Percentiles rank a stretch among this genome's conserved stretches.
phyloP scores from a whole-genome alignment of 2,888 invertebrate genomes.

The Geotrupes spiniger region DNA sequence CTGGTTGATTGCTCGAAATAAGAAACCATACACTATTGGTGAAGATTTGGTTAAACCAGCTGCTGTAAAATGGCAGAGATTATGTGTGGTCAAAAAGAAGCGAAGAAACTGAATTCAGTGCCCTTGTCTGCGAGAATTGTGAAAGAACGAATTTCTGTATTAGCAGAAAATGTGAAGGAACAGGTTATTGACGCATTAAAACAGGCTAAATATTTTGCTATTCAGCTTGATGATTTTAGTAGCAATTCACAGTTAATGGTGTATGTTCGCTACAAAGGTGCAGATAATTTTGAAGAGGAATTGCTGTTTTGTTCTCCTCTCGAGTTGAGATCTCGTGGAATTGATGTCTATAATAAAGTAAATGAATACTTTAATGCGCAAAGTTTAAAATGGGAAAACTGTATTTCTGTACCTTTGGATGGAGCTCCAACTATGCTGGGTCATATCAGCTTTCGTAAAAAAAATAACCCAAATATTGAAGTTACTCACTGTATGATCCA shows the following conservation, averaged over 20 bases:
- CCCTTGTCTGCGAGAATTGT: conserved; percentile 26
- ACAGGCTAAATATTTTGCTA: conserved; percentile 29
- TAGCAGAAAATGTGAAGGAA: too few species aligned
- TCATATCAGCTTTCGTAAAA: conserved; percentile 30
- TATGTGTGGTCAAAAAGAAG: conserved; percentile 26
- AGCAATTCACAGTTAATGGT: conserved; percentile 23
- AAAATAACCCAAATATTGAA: too few species aligned
- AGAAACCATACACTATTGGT: conserved; percentile 27
- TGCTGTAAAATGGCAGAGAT: conserved; percentile 30
- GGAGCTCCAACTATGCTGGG: conserved; percentile 29
- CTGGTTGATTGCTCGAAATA: conserved; percentile 26
- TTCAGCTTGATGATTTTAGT: conserved; percentile 30
- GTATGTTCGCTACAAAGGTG: conserved; percentile 14
- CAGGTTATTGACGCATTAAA: conserved; percentile 28
- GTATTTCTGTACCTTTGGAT: too few species aligned
- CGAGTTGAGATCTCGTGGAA: conserved; percentile 25
- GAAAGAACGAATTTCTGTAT: conserved; percentile 21
- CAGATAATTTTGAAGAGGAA: conserved; percentile 23
- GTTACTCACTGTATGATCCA: too few species aligned
- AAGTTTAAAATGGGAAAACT: too few species aligned
- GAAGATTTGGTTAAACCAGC: conserved; percentile 31
- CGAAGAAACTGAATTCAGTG: conserved; percentile 26
- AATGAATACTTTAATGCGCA: conserved; percentile 29
- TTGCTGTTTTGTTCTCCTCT: conserved; percentile 29
- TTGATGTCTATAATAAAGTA: conserved; percentile 29